These are phyloP conservation scores for Noctua pronuba DNA, from an alignment of 2,888 invertebrate genomes.

Conservation along the genomic window DNA sequence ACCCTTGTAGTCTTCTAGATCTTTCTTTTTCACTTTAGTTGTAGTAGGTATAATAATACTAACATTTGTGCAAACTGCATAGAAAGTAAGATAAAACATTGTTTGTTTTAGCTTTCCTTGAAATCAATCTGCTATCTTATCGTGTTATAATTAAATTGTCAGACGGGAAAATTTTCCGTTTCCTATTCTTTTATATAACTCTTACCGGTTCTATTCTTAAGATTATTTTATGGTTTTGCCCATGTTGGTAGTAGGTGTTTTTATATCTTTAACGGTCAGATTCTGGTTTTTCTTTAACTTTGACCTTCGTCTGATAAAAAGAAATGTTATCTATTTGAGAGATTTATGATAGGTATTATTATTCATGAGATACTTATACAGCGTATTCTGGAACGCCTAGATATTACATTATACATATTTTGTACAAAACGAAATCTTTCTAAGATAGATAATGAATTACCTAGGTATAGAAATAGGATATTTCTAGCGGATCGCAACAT, in stretches of 20 bases:
- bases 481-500: not conserved
- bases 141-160: conserved; percentile 38
- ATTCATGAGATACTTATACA: too few species aligned
- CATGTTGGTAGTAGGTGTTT: not conserved
- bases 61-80: not conserved
- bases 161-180: conserved; percentile 14
- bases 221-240: not conserved
- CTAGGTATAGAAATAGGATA: not conserved
- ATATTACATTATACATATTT: too few species aligned
- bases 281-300: not conserved
- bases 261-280: not conserved
- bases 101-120: conserved; percentile 53
- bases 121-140: conserved; percentile 55
- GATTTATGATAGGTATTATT: conserved; percentile 7
- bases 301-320: not conserved
- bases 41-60: not conserved
- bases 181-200: conserved; percentile 3
- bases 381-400: not conserved
- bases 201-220: not conserved
- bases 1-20: conserved; percentile 7
- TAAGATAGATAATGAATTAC: not conserved
- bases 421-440: not conserved
- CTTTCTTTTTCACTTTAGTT: not conserved
- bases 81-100: conserved; percentile 52
- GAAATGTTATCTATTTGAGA: not conserved